phyloP scores from a whole-genome alignment of 2,888 invertebrate genomes.

The Amphiduros pacificus region DNA sequence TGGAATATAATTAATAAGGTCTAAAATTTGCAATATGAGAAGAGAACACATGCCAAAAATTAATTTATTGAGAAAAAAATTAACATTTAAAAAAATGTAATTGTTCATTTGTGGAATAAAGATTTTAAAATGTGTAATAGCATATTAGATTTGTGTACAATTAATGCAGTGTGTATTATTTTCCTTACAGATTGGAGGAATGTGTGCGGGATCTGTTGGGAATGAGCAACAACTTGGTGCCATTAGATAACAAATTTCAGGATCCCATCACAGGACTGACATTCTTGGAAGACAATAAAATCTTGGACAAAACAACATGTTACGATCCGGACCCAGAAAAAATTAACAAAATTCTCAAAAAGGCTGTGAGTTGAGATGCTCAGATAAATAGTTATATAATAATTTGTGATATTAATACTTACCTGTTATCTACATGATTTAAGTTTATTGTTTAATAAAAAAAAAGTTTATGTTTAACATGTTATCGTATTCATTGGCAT shows the following conservation, averaged over 20 bases:
- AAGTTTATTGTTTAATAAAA: no score
- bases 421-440: background rate
- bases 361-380: conserved; percentile 39
- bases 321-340: conserved; percentile 53
- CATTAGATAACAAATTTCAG: conserved; percentile 24
- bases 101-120: no score
- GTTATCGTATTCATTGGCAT: no score
- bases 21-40: no score
- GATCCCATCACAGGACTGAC: conserved; percentile 47
- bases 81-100: no score
- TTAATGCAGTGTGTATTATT: background rate
- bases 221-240: conserved; percentile 2
- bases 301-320: conserved; percentile 51
- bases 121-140: no score
- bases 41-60: no score
- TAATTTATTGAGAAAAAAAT: no score
- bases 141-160: no score
- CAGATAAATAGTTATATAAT: background rate
- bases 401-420: background rate
- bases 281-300: conserved; percentile 43
- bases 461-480: no score
- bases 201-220: conserved; percentile 10
- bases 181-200: conserved; percentile 12
- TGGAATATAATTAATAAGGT: no score
- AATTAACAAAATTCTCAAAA: conserved; percentile 43